Conservation (phyloP, 1,140 invertebrate genomes). For the Pseudomyrmex gracilis region DNA sequence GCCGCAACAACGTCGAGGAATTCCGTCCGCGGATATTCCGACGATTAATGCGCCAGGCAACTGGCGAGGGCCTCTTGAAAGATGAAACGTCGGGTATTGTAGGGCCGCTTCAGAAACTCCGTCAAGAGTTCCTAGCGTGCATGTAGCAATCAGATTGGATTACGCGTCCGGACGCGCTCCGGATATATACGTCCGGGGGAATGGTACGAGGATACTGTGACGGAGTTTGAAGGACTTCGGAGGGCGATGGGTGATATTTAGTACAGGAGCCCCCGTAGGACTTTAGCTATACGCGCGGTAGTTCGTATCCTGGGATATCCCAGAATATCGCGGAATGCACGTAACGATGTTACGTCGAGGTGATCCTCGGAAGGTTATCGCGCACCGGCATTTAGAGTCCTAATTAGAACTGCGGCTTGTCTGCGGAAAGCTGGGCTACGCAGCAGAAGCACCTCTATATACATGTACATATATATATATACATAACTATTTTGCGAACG, state of each 20-base stretch:
- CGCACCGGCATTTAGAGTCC: constrained; percentile 41
- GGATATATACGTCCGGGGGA: constrained; percentile 47
- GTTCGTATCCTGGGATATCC: constrained; percentile 25
- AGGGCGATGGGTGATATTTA: constrained; percentile 63
- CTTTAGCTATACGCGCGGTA: background rate
- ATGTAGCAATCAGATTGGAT: constrained; percentile 73
- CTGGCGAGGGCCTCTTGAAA: constrained; percentile 62
- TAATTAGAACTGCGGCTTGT: constrained; percentile 40
- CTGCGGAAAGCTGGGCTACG: constrained; percentile 16
- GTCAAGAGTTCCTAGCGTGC: constrained; percentile 69
- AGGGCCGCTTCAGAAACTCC: constrained; percentile 68
- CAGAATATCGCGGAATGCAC: constrained; percentile 29
- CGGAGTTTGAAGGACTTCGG: constrained; percentile 70
- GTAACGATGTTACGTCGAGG: constrained; percentile 36
- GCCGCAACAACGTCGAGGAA: constrained; percentile 9
- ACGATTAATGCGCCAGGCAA: constrained; percentile 47
- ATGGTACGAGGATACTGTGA: constrained; percentile 70
- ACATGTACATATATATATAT: no score
- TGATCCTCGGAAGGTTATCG: constrained; percentile 36
- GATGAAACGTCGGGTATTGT: constrained; percentile 67
- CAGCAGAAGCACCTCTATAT: background rate
- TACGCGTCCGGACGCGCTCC: constrained; percentile 63
- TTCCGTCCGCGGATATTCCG: constrained; percentile 35
- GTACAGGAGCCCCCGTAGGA: constrained; percentile 26
- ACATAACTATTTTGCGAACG: no score